Evolutionary conservation across 2,797 vertebrate species (phyloP).

Genomic region (Cossypha niveicapilla): DNA sequence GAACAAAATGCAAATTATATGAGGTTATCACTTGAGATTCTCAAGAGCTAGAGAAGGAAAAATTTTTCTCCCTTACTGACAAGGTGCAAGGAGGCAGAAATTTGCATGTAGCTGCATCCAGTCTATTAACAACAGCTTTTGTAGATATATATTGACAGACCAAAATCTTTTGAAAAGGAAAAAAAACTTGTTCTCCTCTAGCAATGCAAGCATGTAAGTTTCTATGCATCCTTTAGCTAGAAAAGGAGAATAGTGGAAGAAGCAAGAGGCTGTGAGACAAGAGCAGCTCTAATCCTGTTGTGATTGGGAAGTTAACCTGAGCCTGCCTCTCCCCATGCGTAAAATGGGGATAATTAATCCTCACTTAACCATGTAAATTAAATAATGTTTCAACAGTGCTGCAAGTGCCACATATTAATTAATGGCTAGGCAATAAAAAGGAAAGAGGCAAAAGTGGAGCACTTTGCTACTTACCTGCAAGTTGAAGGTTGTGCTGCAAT

Average conservation of each 20-base stretch:
- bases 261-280: constrained; percentile 18
- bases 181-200: background rate
- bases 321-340: constrained; percentile 52
- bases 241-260: background rate
- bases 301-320: constrained; percentile 50
- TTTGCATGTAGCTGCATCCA: background rate
- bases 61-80: background rate
- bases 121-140: background rate
- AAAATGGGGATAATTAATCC: constrained; percentile 65
- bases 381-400: constrained; percentile 60
- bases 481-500: background rate
- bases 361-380: constrained; percentile 66
- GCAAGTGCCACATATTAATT: constrained; percentile 56
- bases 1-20: background rate
- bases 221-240: background rate
- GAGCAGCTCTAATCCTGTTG: constrained; percentile 33
- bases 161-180: background rate
- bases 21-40: background rate
- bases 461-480: constrained; percentile 42
- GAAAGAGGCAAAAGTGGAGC: background rate
- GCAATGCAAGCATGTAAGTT: background rate
- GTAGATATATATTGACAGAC: background rate
- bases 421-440: constrained; percentile 40
- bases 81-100: background rate
- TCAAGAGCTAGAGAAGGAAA: background rate